Evolutionary conservation across 2,113 vertebrate genomes (phyloP), one percentile per base, ranked within the genome.

Genomic region (Pterocles orientalis): DNA sequence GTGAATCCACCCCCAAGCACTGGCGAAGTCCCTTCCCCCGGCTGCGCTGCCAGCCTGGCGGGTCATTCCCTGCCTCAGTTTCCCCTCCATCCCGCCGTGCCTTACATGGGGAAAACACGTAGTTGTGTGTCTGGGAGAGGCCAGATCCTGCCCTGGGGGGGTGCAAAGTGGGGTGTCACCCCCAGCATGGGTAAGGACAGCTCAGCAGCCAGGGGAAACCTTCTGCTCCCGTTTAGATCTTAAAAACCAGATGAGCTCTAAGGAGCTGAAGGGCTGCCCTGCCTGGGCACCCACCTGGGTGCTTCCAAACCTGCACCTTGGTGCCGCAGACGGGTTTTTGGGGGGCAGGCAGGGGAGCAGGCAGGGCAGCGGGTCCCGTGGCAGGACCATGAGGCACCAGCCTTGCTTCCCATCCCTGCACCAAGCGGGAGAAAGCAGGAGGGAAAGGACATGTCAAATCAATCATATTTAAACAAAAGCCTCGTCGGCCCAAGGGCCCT

Each of bases 391-490:
- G 7, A 48, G 28, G 73, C 69, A 6, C 58, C 64, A 64, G 20
- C 50, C 69, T 18, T 18, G 51, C 51, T 86, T 41, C 72, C 92
- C 77, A 1, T 65, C 88, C 89, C 84, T 45, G 56, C 78, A 12
- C 76, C 3, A 2, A 65, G 78, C 71, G 69, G 95, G 64, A 94
- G 92, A 64, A 85, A 75, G 97, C 94, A 7, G 81, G 95, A 98
- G 97, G 86, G 82, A 96, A 96, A 99, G 98, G 98, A 98, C 98
- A 96, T 95, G 98, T 98, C 99, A 98, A 98, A 99, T 99, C 99
- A 99, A 99, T 99, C 99, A 99, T 99, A 98, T 99, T 99, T 99
- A 99, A 99, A 99, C 99, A 99, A 99, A 99, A 99, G 99, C 98
- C 98, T 98, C 97, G 95, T 98, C 90, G 96, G 98, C 99, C 98